Evolutionary conservation across 2,888 invertebrate genomes (phyloP).

Genomic region (Eilema depressum): DNA sequence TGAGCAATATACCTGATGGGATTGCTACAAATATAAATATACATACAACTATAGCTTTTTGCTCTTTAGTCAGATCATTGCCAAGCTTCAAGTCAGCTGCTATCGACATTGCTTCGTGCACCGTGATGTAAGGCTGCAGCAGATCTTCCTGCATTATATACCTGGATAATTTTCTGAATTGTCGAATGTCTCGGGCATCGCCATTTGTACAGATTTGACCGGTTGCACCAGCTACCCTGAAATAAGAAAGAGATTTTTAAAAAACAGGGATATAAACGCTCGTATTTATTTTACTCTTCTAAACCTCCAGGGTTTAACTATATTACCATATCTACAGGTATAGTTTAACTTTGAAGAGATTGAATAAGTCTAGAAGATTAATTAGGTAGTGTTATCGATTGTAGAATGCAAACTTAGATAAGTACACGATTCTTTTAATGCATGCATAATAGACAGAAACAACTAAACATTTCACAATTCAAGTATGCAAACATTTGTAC

Average conservation of each 20-base stretch:
- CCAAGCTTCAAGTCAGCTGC: constrained; percentile 96
- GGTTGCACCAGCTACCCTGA: constrained; percentile 89
- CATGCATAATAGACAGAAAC: no score
- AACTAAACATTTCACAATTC: no score
- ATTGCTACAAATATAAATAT: background rate
- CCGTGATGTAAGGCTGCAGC: constrained; percentile 94
- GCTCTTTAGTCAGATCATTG: constrained; percentile 84
- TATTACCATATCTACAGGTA: no score
- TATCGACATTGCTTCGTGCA: constrained; percentile 94
- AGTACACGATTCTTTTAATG: no score
- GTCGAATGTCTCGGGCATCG: constrained; percentile 90
- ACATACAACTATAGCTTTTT: constrained; percentile 91
- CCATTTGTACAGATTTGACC: constrained; percentile 94
- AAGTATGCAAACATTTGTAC: no score
- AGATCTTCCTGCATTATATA: constrained; percentile 98
- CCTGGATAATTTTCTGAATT: constrained; percentile 95
- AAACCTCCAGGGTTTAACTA: background rate
- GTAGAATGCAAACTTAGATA: no score
- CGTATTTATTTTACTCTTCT: background rate
- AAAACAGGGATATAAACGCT: no score
- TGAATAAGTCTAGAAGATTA: no score
- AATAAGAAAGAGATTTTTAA: constrained; percentile 25
- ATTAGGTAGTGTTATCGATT: no score
- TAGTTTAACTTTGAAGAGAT: no score
- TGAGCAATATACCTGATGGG: no score